Evolutionary conservation across 2,113 vertebrate genomes (phyloP).

Genomic region (Sinocyclocheilus anophthalmus): DNA sequence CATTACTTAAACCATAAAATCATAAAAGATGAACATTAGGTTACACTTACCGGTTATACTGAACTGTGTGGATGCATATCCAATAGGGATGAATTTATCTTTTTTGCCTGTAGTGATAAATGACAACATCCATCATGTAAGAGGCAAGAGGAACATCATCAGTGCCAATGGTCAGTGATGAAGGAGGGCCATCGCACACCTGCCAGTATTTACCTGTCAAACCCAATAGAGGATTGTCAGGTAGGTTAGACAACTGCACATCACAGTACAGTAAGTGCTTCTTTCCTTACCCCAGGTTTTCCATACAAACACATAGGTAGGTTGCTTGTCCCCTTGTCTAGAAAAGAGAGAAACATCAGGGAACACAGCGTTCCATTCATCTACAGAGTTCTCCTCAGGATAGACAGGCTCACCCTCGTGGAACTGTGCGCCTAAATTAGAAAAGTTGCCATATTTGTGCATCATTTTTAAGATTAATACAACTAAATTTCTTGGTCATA

Average conservation of each 20-base stretch:
- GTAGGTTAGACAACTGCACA: not conserved
- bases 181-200: constrained; percentile 83
- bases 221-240: not conserved
- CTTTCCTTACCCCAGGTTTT: constrained; percentile 84
- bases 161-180: constrained; percentile 82
- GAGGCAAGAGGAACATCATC: constrained; percentile 80
- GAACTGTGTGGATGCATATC: constrained; percentile 81
- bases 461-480: not conserved
- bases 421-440: constrained; percentile 76
- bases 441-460: not conserved
- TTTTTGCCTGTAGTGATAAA: constrained; percentile 86
- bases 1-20: not conserved
- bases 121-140: constrained; percentile 87
- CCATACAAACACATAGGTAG: constrained; percentile 91
- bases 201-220: constrained; percentile 89
- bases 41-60: constrained; percentile 80
- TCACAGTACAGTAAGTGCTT: not conserved
- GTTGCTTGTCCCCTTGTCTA: constrained; percentile 66
- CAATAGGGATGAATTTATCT: constrained; percentile 87
- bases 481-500: not conserved
- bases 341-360: constrained; percentile 80
- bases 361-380: constrained; percentile 72
- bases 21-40: not conserved
- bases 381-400: constrained; percentile 59
- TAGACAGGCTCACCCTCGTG: constrained; percentile 78